Evolutionary conservation across 2,797 vertebrate genomes (phyloP), one percentile per base, ranked within the genome.

Genomic region (Schizopygopsis malacanthus): DNA sequence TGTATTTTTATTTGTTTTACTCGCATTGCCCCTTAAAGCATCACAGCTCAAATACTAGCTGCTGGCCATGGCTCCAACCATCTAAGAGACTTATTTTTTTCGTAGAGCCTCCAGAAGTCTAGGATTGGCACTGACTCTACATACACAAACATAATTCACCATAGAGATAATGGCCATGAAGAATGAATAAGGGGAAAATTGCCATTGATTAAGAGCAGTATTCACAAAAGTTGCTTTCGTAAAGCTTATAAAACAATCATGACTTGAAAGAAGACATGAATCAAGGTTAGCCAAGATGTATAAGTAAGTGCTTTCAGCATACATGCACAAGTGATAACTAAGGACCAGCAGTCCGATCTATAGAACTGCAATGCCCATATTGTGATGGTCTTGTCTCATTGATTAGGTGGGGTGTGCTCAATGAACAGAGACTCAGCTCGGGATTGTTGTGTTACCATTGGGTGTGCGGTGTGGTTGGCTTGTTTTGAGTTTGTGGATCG

Each of bases 371-470:
- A 85, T 90, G 87, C 85, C 63, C 50, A 59, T 92, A 92, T 92
- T 93, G 91, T 94, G 90, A 90, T 83, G 91, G 92, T 88, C 90
- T 93, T 92, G 90, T 92, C 85, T 93, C 92, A 95, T 95, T 93
- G 94, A 95, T 95, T 93, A 93, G 93, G 92, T 92, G 89, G 47
- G 9, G 69, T 91, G 91, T 91, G 92, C 93, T 93, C 93, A 90
- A 91, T 95, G 93, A 94, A 92, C 92, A 90, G 93, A 92, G 91
- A 93, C 94, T 94, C 93, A 92, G 87, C 77, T 52, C 65, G 61
- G 63, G 52, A 81, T 56, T 87, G 84, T 81, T 73, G 80, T 90
- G 90, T 93, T 91, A 90, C 89, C 88, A 85, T 90, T 89, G 78
- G 91, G 90, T 91, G 92, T 92, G 91, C 89, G 88, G 88, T 89